Percentiles rank a stretch among this genome's conserved stretches.
phyloP scores from a whole-genome alignment of 2,888 invertebrate genomes.

The Volucella zonaria region DNA sequence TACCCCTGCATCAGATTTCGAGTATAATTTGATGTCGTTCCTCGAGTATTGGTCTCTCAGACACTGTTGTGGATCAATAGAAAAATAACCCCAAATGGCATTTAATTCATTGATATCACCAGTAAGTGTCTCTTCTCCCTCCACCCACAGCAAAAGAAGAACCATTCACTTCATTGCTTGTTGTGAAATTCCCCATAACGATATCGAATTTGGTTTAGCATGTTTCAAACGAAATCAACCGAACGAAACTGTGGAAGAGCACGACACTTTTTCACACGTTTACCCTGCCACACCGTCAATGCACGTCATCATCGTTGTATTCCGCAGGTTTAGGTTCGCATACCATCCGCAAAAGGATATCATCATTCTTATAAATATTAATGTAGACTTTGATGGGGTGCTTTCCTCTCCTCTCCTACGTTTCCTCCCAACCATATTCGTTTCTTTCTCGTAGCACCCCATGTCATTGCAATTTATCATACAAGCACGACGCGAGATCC shows the following conservation, averaged over 20 bases:
- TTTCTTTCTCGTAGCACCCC: slow-evolving; percentile 1
- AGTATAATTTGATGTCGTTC: too few species aligned
- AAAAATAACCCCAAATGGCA: neutral
- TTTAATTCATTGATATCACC: slow-evolving; percentile 1
- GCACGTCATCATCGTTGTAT: neutral
- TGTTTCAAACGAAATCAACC: slow-evolving; percentile 5
- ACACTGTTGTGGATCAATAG: too few species aligned
- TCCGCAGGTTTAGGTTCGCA: too few species aligned
- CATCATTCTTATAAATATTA: slow-evolving; percentile 64
- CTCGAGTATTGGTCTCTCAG: too few species aligned
- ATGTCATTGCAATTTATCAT: slow-evolving; percentile 55
- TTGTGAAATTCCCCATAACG: slow-evolving; percentile 29
- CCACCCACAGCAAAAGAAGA: neutral
- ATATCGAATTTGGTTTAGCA: neutral
- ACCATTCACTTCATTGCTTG: neutral
- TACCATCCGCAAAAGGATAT: slow-evolving; percentile 24
- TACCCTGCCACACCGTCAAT: slow-evolving; percentile 1
- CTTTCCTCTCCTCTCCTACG: slow-evolving; percentile 11
- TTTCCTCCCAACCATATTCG: neutral
- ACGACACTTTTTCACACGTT: slow-evolving; percentile 5
- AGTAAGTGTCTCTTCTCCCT: neutral
- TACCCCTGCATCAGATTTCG: too few species aligned
- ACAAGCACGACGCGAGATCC: slow-evolving; percentile 6
- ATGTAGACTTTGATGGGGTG: slow-evolving; percentile 37
- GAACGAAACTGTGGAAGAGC: neutral